Evolutionary conservation across 2,113 vertebrate genomes (phyloP), one percentile per base, ranked within the genome.

Genomic region (Oenanthe oenanthe): DNA sequence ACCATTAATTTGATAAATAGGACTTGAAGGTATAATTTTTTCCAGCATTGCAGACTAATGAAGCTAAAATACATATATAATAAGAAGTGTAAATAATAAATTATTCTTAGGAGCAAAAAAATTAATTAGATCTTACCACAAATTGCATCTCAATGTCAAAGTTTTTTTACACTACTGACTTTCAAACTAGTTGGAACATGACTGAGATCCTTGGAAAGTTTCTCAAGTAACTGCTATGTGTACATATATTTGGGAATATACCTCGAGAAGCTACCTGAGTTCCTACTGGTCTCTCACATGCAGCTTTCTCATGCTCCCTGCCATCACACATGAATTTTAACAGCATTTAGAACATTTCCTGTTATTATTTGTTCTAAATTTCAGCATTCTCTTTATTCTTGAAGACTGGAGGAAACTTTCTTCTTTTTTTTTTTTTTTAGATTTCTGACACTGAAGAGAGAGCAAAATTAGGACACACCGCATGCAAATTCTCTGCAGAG

Each of bases 61-160:
- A 98, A 98, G 98, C 98, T 98, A 98, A 98, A 98, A 98, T 98
- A 98, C 98, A 98, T 98, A 98, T 98, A 98, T 98, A 98, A 98
- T 98, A 98, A 98, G 98, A 98, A 98, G 97, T 98, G 98, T 98
- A 98, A 98, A 98, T 98, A 98, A 98, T 98, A 98, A 98, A 98
- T 98, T 98, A 98, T 98, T 98, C 98, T 98, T 98, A 97, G 97
- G 97, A 98, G 97, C 98, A 98, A 98, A 98, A 98, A 98, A 98
- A 98, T 98, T 98, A 98, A 98, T 98, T 98, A 98, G 98, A 98
- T 98, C 97, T 97, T 98, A 97, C 96, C 96, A 97, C 97, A 98
- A 98, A 98, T 98, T 98, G 98, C 97, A 97, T 98, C 96, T 98
- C 98, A 97, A 98, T 97, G 98, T 98, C 98, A 98, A 96, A 97